These are phyloP conservation scores for Halcyon leucocephala DNA, from an alignment of 2,797 vertebrate genomes.

Conservation along the genomic window DNA sequence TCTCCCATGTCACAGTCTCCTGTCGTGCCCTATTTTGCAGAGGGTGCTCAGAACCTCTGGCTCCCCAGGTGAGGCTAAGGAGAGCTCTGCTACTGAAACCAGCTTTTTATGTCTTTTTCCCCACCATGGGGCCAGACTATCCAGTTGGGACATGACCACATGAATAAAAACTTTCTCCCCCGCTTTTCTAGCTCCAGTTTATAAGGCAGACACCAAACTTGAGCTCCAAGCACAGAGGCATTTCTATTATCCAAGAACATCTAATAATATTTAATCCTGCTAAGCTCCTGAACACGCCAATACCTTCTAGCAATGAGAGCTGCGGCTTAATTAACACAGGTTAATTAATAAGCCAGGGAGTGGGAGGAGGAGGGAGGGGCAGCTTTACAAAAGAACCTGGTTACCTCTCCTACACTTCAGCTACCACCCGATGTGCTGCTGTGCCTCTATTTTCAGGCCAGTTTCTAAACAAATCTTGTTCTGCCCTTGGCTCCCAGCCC, in stretches of 20 bases:
- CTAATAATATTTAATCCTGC: conserved; percentile 60
- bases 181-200: neutral
- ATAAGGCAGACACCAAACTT: neutral
- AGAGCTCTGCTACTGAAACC: neutral
- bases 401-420: neutral
- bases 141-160: rapidly evolving
- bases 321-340: conserved; percentile 49
- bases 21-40: neutral
- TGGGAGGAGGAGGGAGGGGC: conserved; percentile 33
- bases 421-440: rapidly evolving
- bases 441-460: rapidly evolving
- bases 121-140: neutral
- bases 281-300: neutral
- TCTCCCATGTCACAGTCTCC: neutral
- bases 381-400: neutral
- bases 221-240: neutral
- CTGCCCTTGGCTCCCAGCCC: neutral
- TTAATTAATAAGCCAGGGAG: conserved; percentile 59
- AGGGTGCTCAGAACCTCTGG: neutral
- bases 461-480: neutral
- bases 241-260: conserved; percentile 29
- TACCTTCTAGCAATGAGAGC: conserved; percentile 58
- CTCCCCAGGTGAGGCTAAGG: neutral
- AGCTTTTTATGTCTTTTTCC: neutral
- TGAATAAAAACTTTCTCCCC: neutral